Evolutionary conservation across 1,140 invertebrate genomes (phyloP), one percentile per base, ranked within the genome.

Genomic region (Arctopsyche grandis): DNA sequence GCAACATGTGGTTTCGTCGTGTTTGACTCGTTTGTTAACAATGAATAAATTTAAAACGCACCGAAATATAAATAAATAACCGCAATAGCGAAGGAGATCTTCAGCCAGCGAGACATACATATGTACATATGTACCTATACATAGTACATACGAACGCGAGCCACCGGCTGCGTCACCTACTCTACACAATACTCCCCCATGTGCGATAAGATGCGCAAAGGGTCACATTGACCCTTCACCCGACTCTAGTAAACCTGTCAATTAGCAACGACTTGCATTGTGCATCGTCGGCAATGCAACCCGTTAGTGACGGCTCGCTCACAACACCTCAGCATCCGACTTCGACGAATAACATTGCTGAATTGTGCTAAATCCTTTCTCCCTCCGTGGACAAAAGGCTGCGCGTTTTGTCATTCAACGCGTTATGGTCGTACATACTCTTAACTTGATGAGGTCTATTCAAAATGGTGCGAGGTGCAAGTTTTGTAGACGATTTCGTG

Each of bases 191-290:
- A 43, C 66, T 80, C 79, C 79, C 79, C 69, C 75, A 77, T 73
- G 75, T 24, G n/a, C n/a, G n/a, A n/a, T 52, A 43, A 60, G 75
- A 77, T 71, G 63, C 73, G 75, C 63, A 69, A n/a, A 38, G 78
- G 52, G 63, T 69, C 56, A n/a, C 46, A 75, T 80, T 80, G 75
- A 80, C 79, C 79, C 69, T 58, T 26, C 69, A 69, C 75, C 79
- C 48, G 69, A 44, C 69, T 73, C 75, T 16, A 43, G 63, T 80
- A 80, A 80, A 80, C 69, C 79, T 80, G 79, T 80, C 79, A 73
- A 80, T 80, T 76, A 38, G 74, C 26, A 22, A 21, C 63, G 63
- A 22, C 63, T 16, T n/a, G n/a, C 16, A 24, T 66, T 66, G 60
- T 66, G 21, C 60, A 58, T n/a, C 52, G 14, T 3, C n/a, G n/a